A percentile compares a stretch with the other conserved stretches of the same genome.
phyloP scores from a whole-genome alignment of 1,140 invertebrate species.

The Pinna nobilis region DNA sequence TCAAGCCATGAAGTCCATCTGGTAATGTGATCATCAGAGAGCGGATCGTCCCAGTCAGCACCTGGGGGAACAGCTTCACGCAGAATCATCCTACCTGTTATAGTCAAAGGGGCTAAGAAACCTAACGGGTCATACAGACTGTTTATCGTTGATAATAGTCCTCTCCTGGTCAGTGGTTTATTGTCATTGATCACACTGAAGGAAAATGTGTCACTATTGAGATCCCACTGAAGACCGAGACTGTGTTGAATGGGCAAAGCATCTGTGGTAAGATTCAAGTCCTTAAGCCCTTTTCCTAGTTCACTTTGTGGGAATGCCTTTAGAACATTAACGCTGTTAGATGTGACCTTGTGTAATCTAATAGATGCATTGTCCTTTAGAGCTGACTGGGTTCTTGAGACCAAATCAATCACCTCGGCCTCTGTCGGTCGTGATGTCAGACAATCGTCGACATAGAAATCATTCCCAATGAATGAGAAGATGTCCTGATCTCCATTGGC shows the following conservation, averaged over 20 bases:
- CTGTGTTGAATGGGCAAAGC: constrained; percentile 21
- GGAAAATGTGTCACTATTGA: constrained; percentile 37
- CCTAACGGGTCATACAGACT: constrained; percentile 39
- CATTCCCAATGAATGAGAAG: constrained; percentile 11
- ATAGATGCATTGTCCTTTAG: constrained; percentile 13
- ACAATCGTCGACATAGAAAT: constrained; percentile 37
- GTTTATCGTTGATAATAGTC: constrained; percentile 22
- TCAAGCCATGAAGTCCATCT: constrained; percentile 36
- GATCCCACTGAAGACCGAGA: constrained; percentile 38
- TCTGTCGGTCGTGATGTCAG: constrained; percentile 21
- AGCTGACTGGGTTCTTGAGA: constrained; percentile 24
- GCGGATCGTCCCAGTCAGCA: constrained; percentile 40
- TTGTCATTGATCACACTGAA: constrained; percentile 15
- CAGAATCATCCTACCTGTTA: constrained; percentile 42
- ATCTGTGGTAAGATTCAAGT: constrained; percentile 30
- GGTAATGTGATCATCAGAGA: constrained; percentile 5
- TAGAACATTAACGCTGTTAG: constrained; percentile 25
- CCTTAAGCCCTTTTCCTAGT: constrained; percentile 30
- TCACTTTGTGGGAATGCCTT: constrained; percentile 21
- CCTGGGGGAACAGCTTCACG: not conserved
- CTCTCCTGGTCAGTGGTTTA: constrained; percentile 41
- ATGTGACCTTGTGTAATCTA: constrained; percentile 29
- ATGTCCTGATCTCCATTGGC: constrained; percentile 5
- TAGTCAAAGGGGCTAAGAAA: constrained; percentile 37
- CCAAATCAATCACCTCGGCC: constrained; percentile 7